Evolutionary conservation across 2,797 vertebrate species (phyloP), one percentile per base, ranked within the genome.

Genomic region (Notolabrus celidotus): DNA sequence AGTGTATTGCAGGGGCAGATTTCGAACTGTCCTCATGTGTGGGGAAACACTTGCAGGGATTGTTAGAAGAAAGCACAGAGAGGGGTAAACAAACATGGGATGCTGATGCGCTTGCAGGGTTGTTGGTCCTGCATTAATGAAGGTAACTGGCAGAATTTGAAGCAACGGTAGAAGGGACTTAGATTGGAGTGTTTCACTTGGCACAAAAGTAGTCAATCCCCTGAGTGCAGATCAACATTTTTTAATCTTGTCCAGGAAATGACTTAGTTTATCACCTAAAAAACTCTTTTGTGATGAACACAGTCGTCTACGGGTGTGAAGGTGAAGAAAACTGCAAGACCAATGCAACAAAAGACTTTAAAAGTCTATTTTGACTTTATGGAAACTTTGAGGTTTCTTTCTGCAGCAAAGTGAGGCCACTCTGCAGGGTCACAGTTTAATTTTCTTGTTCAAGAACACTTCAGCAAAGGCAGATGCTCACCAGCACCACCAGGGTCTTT

Each of bases 391-490:
- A 74, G 69, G n/a, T 33, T 56, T 57, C 29, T 29, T 52, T 55
- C 57, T 67, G n/a, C 31, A 56, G 23, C 22, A 55, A 23, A 23
- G 51, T 19, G 52, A 70, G 33, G 46, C 27, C 31, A 41, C 52
- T 47, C 60, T 65, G 22, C 42, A 54, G 43, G 50, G 57, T 63
- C 65, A 19, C 52, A 58, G 38, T 41, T 33, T 45, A 17, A 67
- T 75, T 73, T 39, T 53, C 39, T 74, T 34, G 41, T 64, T 82
- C 58, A 82, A 86, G 74, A 74, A 86, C 47, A 69, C 50, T 49
- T 54, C 5, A 72, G 63, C 5, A 12, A 3, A 47, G 45, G 58
- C 71, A 77, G 75, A 79, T 71, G 77, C 61, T 79, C 50, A 69
- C 56, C 51, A 67, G 58, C 57, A 56, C 23, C 50, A 67, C 53